These are phyloP conservation scores for Sinocyclocheilus grahami DNA, from an alignment of 2,113 vertebrate genomes.

Conservation along the genomic window DNA sequence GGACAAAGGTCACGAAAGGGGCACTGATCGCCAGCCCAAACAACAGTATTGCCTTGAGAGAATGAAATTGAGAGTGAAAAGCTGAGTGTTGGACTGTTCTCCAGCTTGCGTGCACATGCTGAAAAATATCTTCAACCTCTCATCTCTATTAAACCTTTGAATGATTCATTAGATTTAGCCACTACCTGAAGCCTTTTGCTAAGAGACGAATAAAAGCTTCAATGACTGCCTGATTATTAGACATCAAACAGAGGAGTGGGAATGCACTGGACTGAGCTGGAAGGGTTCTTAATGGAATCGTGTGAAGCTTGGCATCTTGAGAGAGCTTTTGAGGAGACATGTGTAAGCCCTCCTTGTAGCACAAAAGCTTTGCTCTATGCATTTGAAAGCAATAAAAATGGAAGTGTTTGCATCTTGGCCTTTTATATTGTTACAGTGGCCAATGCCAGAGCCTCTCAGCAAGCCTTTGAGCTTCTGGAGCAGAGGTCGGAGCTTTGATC, in stretches of 20 bases:
- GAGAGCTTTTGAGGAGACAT: constrained; percentile 31
- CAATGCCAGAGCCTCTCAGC: constrained; percentile 69
- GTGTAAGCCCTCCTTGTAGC: constrained; percentile 42
- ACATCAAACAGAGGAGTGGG: constrained; percentile 29
- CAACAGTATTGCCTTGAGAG: not conserved
- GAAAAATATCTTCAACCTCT: constrained; percentile 3
- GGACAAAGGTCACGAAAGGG: constrained; percentile 6
- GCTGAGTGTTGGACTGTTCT: not conserved
- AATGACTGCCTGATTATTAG: constrained; percentile 36
- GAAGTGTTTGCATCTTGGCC: constrained; percentile 57
- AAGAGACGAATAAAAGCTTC: constrained; percentile 33
- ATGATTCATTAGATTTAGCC: constrained; percentile 13
- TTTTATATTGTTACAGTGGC: constrained; percentile 72
- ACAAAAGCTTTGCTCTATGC: constrained; percentile 41
- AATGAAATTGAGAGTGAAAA: constrained; percentile 13
- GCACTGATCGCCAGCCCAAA: not conserved
- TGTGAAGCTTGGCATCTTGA: constrained; percentile 32
- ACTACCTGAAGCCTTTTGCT: constrained; percentile 23
- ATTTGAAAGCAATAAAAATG: constrained; percentile 51
- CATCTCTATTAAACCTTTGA: constrained; percentile 7
- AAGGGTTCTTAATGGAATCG: constrained; percentile 35
- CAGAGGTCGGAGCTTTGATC: constrained; percentile 70
- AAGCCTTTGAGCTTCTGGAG: constrained; percentile 66
- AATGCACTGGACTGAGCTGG: constrained; percentile 27
- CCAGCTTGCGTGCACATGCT: not conserved